Base-by-base conservation (phyloP, 2,888 invertebrate genomes). In the Agapetus fuscipes region DNA sequence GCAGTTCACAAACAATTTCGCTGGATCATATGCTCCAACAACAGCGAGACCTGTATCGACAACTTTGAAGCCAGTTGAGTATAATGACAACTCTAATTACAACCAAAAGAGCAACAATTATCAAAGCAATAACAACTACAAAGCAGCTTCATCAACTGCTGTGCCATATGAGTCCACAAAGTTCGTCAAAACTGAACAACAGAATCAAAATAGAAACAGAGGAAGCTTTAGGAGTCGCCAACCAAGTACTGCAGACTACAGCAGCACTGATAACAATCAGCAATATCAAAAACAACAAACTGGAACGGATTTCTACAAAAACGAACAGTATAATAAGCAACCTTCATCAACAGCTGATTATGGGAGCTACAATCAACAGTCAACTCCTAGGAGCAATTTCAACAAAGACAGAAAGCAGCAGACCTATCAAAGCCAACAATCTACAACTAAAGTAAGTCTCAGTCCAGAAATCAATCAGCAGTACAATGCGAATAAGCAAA, bases 11-110 rank as follows among this genome's bases (percentile, higher is more conserved):
- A 71, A 63, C 47, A 64, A 62, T 47, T 71, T 64, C 40, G 61
- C 69, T 11, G 66, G 64, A 17, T 69, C 62, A 39, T 59, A 56
- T 26, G 49, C 52, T 2, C 59, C 62, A 0, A 62, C 61, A 1
- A 63, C 61, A 14, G 45, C 17, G 37, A 48, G 48, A 45, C 44
- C 44, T 12, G 12, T 17, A 9, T 17, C 33, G 11, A 28, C 46
- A 2, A 31, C 37, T 12, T 10, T 16, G 38, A 48, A 42, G 10
- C 25, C 24, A 51, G 64, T 62, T 47, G 60, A 64, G 50, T 61
- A 57, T 49, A 61, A 61, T 52, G 61, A 44, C 33, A 54, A 56
- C 2, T 50, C 49, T 2, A 39, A 48, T 11, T 48, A 49, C 33
- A 59, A 53, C 32, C 56, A 52, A 33, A 58, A 55, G 26, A 35